Base-by-base conservation (phyloP, 2,113 vertebrate genomes). In the Hirundichthys speculiger region DNA sequence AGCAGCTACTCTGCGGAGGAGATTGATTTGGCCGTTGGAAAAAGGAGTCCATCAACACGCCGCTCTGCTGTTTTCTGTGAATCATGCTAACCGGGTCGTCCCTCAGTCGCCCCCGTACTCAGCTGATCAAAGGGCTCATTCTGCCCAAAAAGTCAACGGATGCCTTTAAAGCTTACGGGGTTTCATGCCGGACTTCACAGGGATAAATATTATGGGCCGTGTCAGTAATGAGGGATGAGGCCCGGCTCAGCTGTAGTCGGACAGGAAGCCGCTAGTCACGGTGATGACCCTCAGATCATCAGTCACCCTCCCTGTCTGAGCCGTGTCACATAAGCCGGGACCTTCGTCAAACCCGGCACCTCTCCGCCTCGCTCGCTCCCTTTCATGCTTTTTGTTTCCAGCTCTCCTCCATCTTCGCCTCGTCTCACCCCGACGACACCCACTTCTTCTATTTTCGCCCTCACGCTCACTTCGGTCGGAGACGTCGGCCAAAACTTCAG, bases 191-290 rank as follows among this genome's bases (percentile, higher is more conserved):
- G 75, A 84, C 81, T 84, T 82, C 81, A 63, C 74, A 61, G 78
- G 67, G 67, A 68, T 86, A 86, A 86, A 89, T 86, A 88, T 88
- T 85, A 86, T 83, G 82, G 77, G 82, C 80, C 45, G 65, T 88
- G 86, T 88, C 86, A 82, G 77, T 69, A 68, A 78, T 85, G 87
- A 88, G 80, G 72, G 82, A 89, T 74, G 85, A 78, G 75, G 69
- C 66, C 38, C 24, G 16, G 68, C 69, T 53, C 41, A 0, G 48
- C 61, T 69, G 76, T 73, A 51, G 73, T 49, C 3, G 64, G 73
- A 65, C 70, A 87, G 86, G 89, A 86, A 89, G 79, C 72, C 57
- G 83, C 78, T 77, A 54, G 82, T 79, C 73, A 53, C 22, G 81
- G 59, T 18, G 63, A 50, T 76, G 87, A 88, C 86, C 89, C 78